Evolutionary conservation across 2,113 vertebrate species (phyloP).

Genomic region (Nothoprocta pentlandii): DNA sequence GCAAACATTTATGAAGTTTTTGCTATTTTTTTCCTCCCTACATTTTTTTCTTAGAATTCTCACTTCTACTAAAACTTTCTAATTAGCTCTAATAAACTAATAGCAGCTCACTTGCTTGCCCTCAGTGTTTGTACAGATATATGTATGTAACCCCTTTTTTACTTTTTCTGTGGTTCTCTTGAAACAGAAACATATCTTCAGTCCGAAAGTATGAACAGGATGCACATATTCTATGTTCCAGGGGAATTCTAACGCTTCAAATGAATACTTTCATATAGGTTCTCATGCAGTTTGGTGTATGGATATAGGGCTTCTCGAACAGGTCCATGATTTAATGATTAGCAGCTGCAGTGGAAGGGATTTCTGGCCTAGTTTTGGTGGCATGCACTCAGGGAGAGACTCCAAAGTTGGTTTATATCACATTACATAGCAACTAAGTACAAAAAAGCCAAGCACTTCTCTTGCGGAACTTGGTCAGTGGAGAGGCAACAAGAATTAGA

Average conservation of each 20-base stretch:
- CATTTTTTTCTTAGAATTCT: background rate
- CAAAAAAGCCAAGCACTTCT: slow-evolving; percentile 41
- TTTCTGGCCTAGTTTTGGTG: slow-evolving; percentile 62
- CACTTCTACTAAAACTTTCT: background rate
- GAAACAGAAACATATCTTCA: background rate
- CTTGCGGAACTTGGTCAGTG: background rate
- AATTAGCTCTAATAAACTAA: background rate
- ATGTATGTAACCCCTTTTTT: background rate
- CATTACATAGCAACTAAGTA: slow-evolving; percentile 73
- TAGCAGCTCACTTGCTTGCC: background rate
- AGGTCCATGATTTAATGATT: slow-evolving; percentile 75
- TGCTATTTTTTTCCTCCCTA: background rate
- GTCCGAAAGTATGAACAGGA: background rate
- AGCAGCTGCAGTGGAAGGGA: slow-evolving; percentile 69
- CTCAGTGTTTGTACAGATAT: background rate
- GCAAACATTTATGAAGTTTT: background rate
- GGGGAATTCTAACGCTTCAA: background rate
- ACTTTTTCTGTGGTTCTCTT: background rate
- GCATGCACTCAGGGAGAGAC: slow-evolving; percentile 33
- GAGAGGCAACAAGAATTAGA: slow-evolving; percentile 43
- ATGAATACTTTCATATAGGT: slow-evolving; percentile 2
- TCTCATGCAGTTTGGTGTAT: background rate
- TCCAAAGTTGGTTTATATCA: slow-evolving; percentile 73
- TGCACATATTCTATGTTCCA: background rate
- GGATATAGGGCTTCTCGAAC: background rate